Evolutionary conservation across 1,140 invertebrate genomes (phyloP).

Genomic region (Cydia fagiglandana): DNA sequence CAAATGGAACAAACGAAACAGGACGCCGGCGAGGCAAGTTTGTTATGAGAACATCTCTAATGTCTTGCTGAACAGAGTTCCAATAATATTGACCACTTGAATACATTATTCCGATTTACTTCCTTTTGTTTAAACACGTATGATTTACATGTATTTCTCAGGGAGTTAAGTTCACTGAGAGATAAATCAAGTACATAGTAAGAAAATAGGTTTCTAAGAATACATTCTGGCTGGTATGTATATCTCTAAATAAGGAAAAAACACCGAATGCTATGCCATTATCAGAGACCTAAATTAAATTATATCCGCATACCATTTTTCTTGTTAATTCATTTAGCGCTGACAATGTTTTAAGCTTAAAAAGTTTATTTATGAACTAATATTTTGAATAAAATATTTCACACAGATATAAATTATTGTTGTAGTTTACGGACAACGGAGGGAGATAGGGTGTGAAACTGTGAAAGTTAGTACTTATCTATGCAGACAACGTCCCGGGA

Average conservation of each 20-base stretch:
- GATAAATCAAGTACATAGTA: background rate
- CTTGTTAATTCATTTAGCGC: too few species aligned
- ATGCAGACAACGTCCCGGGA: too few species aligned
- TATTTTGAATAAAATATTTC: too few species aligned
- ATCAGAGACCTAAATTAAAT: background rate
- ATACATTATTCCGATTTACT: background rate
- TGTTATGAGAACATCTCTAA: conserved; percentile 47
- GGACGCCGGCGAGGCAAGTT: background rate
- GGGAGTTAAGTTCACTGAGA: background rate
- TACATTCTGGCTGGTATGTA: background rate
- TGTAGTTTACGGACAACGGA: too few species aligned
- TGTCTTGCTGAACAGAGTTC: conserved; percentile 45
- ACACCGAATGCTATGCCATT: background rate
- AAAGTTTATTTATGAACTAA: too few species aligned
- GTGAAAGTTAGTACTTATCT: too few species aligned
- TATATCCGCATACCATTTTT: too few species aligned
- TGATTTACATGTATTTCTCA: conserved; percentile 7
- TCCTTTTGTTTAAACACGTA: conserved; percentile 5
- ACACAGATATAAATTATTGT: too few species aligned
- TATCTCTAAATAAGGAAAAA: background rate
- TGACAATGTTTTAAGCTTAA: too few species aligned
- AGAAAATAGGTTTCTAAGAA: background rate
- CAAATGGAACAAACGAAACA: background rate
- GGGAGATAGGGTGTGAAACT: too few species aligned
- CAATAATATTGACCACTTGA: conserved; percentile 12